Evolutionary conservation across 2,888 invertebrate species (phyloP), one percentile per base, ranked within the genome.

Genomic region (Drosophila incognita): DNA sequence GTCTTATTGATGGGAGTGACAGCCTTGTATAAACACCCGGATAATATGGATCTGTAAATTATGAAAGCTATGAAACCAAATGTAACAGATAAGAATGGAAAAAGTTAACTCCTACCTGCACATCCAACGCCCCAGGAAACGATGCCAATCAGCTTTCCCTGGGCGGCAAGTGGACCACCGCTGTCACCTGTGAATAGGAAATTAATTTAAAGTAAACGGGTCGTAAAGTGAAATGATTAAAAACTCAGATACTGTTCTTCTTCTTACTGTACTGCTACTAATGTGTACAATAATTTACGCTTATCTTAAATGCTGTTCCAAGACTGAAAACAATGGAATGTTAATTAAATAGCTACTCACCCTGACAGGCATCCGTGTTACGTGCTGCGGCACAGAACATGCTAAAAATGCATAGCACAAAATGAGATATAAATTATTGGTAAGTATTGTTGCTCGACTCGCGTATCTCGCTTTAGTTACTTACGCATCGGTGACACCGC

Each of bases 111-210:
- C 11, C 4, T n/a, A 79, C 78, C 78, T 42, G 92, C 92, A 60
- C 92, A 92, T 4, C 92, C 92, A 13, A 92, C 91, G 29, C 92
- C 92, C 92, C 92, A 92, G 21, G 92, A 92, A 1, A 92, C 92
- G 11, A 92, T 79, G 7, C 92, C 92, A 62, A 92, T 89, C 0
- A 92, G 79, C 6, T 74, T 81, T n/a, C 85, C 90, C 53, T 91
- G 74, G 0, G 80, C 65, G 46, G 81, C 89, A 29, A 92, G 86
- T 31, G 92, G 92, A 8, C 92, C 92, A 36, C 92, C 92, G 58
- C 92, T 92, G 64, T 92, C 92, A 11, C 83, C 83, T 83, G 24
- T n/a, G 29, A 11, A 33, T 38, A 27, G 4, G 24, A 33, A 52
- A 51, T 36, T n/a, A 31, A 40, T 18, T 21, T 33, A 18, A 4